Conservation (phyloP, 2,888 invertebrate genomes). For the Latheticus oryzae region DNA sequence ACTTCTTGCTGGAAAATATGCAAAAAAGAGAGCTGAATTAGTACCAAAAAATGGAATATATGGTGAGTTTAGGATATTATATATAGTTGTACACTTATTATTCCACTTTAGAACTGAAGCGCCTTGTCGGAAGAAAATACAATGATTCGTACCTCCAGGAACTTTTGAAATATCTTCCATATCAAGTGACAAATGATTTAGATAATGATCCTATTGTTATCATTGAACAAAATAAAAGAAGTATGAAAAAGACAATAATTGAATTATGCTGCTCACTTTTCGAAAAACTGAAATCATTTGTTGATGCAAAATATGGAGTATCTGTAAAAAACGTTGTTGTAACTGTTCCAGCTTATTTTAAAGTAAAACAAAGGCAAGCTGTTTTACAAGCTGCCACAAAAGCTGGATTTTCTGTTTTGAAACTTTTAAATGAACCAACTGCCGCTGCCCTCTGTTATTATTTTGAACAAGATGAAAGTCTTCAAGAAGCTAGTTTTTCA, state of each 20-base stretch:
- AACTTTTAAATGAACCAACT: slow-evolving; percentile 50
- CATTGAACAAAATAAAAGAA: slow-evolving; percentile 11
- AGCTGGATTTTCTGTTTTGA: slow-evolving; percentile 48
- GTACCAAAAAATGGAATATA: slow-evolving; percentile 30
- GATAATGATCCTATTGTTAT: slow-evolving; percentile 45
- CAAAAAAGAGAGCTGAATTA: slow-evolving; percentile 9
- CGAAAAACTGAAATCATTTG: slow-evolving; percentile 42
- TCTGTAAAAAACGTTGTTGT: slow-evolving; percentile 48
- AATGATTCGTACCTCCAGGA: slow-evolving; percentile 46
- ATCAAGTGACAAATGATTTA: slow-evolving; percentile 42
- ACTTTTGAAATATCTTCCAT: slow-evolving; percentile 46
- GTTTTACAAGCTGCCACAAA: slow-evolving; percentile 49
- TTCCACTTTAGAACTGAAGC: slow-evolving; percentile 50
- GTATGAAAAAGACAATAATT: slow-evolving; percentile 45
- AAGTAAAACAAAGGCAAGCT: slow-evolving; percentile 49
- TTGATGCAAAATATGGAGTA: slow-evolving; percentile 41
- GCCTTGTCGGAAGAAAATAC: slow-evolving; percentile 50
- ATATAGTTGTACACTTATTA: too few species aligned
- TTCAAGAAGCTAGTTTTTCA: slow-evolving; percentile 36
- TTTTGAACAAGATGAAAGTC: slow-evolving; percentile 20
- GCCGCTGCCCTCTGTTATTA: slow-evolving; percentile 51
- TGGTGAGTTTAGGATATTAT: too few species aligned
- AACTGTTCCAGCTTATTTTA: slow-evolving; percentile 55
- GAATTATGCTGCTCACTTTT: slow-evolving; percentile 48
- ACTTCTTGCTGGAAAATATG: slow-evolving; percentile 22